Evolutionary conservation across 2,113 vertebrate species (phyloP), one percentile per base, ranked within the genome.

Genomic region (Setophaga petechia): DNA sequence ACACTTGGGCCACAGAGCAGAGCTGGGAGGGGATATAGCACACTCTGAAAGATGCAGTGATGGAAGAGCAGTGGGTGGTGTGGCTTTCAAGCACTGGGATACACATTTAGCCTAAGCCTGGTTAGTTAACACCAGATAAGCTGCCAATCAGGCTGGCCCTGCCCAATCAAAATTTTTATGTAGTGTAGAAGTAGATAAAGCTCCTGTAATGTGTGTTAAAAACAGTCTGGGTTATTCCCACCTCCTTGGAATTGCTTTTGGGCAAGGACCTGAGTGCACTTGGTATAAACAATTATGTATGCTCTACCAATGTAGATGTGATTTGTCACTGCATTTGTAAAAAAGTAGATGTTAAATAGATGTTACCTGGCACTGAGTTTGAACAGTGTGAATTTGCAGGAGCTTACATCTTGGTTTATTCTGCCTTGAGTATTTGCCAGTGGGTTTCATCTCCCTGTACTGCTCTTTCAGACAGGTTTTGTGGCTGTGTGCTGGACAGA

Each of bases 1-100:
- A 37, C 33, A 44, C 27, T 61, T 39, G 46, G 18, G 33, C 73
- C 54, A 33, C 33, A 28, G 39, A 77, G 8, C 46, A 23, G 0
- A 0, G 22, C 55, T 19, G 4, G 61, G 28, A 39, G 33, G 33
- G 46, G 17, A 8, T 61, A 4, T 15, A 22, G 16, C 27, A 33
- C 27, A 7, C 63, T 52, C 33, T 61, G 63, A n/a, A 78, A 87
- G 47, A 10, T n/a, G 23, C 19, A 54, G 6, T 0, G 0, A 20
- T 33, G 9, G 10, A 46, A 54, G 22, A 33, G 14, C 37, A 27
- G 5, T 23, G 55, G 2, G 9, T 39, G 46, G 3, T 54, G 27
- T 15, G 46, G 10, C 55, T 65, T 49, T 51, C 14, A 51, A 51
- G 24, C 24, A 15, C 24, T 25, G 49, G 49, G 49, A 25, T 51